Conservation (phyloP, 2,797 vertebrate species). For the Cossypha heuglini region DNA sequence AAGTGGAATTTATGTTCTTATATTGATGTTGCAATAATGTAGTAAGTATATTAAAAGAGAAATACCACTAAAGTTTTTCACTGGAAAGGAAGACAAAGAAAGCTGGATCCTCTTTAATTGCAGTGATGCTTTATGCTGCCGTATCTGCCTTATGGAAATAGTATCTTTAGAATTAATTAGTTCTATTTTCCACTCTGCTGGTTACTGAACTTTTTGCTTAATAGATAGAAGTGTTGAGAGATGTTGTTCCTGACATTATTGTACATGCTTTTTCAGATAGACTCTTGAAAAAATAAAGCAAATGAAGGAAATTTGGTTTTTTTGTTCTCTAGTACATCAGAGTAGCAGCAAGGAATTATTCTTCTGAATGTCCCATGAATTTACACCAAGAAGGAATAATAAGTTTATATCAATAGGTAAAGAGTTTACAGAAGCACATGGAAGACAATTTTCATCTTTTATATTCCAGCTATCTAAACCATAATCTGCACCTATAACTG, state of each 20-base stretch:
- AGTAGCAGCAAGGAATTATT: not conserved
- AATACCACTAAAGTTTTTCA: not conserved
- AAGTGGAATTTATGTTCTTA: not conserved
- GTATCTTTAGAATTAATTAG: not conserved
- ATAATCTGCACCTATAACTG: not conserved
- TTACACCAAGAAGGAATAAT: not conserved
- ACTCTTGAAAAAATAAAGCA: not conserved
- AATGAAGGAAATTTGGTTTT: not conserved
- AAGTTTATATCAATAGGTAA: not conserved
- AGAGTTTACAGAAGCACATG: not conserved
- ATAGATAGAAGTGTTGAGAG: not conserved
- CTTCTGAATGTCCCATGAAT: not conserved
- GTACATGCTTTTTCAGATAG: not conserved
- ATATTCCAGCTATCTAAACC: not conserved
- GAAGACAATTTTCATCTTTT: not conserved
- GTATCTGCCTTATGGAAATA: not conserved
- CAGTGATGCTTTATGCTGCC: not conserved
- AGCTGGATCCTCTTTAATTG: not conserved
- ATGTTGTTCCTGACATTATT: not conserved
- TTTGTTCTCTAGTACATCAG: not conserved
- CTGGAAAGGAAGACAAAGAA: not conserved
- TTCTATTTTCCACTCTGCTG: not conserved
- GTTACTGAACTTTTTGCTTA: not conserved
- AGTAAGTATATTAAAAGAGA: not conserved
- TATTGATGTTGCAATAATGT: not conserved